Percentiles rank a stretch among this genome's conserved stretches.
These are phyloP conservation scores for Montipora sp. DNA, from an alignment of 64 coral and sea anemone genomes.

Conservation along the genomic window DNA sequence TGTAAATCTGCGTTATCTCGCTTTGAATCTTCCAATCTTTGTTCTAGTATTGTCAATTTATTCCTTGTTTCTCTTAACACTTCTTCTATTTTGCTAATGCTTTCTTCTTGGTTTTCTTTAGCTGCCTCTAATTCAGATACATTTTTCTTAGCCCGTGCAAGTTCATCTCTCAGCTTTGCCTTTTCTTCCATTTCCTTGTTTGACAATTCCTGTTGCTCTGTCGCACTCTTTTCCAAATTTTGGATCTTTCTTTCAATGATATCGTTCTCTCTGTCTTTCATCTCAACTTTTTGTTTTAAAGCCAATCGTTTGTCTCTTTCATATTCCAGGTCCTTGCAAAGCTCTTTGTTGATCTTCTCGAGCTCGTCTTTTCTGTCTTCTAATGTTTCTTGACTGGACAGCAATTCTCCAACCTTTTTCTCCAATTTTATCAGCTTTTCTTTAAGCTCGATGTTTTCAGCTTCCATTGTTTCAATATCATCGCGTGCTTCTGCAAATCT, in stretches of 20 bases:
- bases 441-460: constrained; percentile 53
- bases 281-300: constrained; percentile 72
- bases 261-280: constrained; percentile 76
- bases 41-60: constrained; percentile 52
- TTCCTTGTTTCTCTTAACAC: constrained; percentile 57
- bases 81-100: constrained; percentile 84
- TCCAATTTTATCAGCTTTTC: constrained; percentile 62
- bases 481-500: constrained; percentile 64
- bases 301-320: constrained; percentile 69
- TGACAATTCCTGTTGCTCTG: constrained; percentile 74
- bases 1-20: constrained; percentile 60
- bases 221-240: constrained; percentile 53
- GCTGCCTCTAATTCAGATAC: constrained; percentile 74
- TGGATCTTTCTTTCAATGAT: constrained; percentile 69
- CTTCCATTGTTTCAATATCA: constrained; percentile 63
- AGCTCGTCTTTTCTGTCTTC: constrained; percentile 65
- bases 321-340: constrained; percentile 72
- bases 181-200: constrained; percentile 72
- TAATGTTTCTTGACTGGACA: constrained; percentile 57
- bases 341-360: constrained; percentile 68
- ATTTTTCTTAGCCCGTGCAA: constrained; percentile 66
- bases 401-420: constrained; percentile 57
- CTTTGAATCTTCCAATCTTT: constrained; percentile 59
- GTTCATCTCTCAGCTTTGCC: constrained; percentile 75
- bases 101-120: constrained; percentile 76